phyloP scores from a whole-genome alignment of 2,113 vertebrate species.

The Oncorhynchus kisutch region DNA sequence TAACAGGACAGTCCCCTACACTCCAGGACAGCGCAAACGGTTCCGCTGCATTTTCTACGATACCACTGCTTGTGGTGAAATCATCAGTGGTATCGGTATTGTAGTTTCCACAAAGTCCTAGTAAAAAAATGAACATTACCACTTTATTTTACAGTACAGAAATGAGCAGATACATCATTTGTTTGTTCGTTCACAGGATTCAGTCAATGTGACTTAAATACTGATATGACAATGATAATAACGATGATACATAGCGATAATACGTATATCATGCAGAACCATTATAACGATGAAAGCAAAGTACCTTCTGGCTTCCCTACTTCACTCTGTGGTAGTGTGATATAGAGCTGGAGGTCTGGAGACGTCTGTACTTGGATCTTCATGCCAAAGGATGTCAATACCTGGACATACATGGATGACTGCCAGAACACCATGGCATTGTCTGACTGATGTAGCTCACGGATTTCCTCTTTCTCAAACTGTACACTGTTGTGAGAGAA shows the following conservation, averaged over 20 bases:
- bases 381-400: slow-evolving; percentile 64
- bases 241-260: no score
- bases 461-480: slow-evolving; percentile 41
- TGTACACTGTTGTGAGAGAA: slow-evolving; percentile 55
- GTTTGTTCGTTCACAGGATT: neutral
- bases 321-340: slow-evolving; percentile 48
- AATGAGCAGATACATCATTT: neutral
- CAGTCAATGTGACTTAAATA: neutral
- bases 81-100: slow-evolving; percentile 71
- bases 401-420: slow-evolving; percentile 72
- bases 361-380: slow-evolving; percentile 68
- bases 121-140: no score
- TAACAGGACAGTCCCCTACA: slow-evolving; percentile 42
- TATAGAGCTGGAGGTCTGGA: slow-evolving; percentile 72
- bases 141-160: no score
- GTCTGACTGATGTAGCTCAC: slow-evolving; percentile 63
- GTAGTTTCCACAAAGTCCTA: slow-evolving; percentile 75
- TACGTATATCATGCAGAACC: neutral
- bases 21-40: slow-evolving; percentile 68
- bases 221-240: neutral
- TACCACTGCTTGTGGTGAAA: slow-evolving; percentile 64
- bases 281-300: neutral
- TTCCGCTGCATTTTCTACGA: slow-evolving; percentile 62
- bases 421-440: slow-evolving; percentile 66
- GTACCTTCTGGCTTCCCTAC: slow-evolving; percentile 43